Percentiles rank a stretch among this genome's conserved stretches.
These are phyloP conservation scores for Brachystomella parvula DNA, from an alignment of 1,140 invertebrate genomes.

Conservation along the genomic window DNA sequence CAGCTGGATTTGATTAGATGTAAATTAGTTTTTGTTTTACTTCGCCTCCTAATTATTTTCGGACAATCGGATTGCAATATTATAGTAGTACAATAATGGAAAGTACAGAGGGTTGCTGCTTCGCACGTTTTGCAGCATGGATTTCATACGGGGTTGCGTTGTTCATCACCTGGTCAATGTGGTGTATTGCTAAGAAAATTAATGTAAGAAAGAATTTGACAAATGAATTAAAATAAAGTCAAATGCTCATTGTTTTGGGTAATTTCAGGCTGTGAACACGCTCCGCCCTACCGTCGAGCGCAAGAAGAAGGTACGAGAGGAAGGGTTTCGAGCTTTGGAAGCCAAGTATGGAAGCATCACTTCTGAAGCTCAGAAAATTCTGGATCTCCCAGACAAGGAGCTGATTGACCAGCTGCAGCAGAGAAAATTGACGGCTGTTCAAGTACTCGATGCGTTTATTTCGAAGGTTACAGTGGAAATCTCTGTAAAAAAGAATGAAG, in stretches of 20 bases:
- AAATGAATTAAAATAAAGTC: not conserved
- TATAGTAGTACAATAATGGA: no score
- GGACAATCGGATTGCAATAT: no score
- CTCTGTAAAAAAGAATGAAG: not conserved
- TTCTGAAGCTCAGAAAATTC: constrained; percentile 26
- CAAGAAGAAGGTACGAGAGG: constrained; percentile 27
- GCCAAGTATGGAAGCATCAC: constrained; percentile 22
- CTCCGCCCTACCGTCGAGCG: constrained; percentile 7
- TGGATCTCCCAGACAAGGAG: constrained; percentile 23
- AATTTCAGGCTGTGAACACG: not conserved
- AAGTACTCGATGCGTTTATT: constrained; percentile 34
- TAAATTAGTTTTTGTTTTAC: no score
- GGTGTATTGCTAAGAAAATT: not conserved
- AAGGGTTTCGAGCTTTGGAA: constrained; percentile 25
- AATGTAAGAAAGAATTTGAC: no score
- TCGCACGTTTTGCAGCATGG: not conserved
- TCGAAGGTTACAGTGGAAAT: constrained; percentile 30
- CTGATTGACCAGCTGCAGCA: constrained; percentile 29
- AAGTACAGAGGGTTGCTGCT: not conserved
- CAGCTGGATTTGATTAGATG: no score
- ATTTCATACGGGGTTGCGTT: not conserved
- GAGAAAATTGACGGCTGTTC: constrained; percentile 26
- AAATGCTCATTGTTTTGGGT: not conserved
- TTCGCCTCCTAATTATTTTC: no score
- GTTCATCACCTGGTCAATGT: not conserved